Base-by-base conservation (phyloP, 2,888 invertebrate genomes). In the Tenthredo mesomela region DNA sequence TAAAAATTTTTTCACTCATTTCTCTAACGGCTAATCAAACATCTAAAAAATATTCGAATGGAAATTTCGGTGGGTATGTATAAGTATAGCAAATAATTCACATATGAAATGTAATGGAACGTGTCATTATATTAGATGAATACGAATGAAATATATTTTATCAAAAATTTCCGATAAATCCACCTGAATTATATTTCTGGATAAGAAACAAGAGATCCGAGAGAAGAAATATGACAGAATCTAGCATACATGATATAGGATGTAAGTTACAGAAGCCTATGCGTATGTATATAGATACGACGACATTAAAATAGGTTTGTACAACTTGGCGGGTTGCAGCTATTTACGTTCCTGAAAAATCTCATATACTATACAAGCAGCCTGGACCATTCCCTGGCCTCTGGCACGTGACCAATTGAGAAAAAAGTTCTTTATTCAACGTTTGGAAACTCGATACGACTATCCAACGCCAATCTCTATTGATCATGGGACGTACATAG, bases 321-420 rank as follows among this genome's bases (percentile, higher is more conserved):
- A 67, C 67, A 33, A 67, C 18, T 67, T 33, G 67, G 73, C 43
- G 73, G n/a, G 73, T 47, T 67, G 67, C 67, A 33, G 67, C 73
- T 73, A 73, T 73, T 73, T 73, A 73, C 73, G 73, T 73, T 73
- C 33, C 21, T n/a, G 21, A 40, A 40, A 40, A 73, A 67, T 67
- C 21, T 43, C 47, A 73, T 21, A 43, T 25, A 33, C 12, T 70
- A 15, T 47, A 40, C 73, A 73, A 21, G 73, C 73, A 47, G 67
- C 67, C 67, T 47, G 29, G 43, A 73, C 73, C 73, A 21, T 73
- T 71, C 33, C 21, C 70, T 29, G 37, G 70, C 70, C 37, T 70
- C 70, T 33, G 37, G 37, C 70, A 70, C 70, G 37, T 40, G 71
- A 71, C 71, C 43, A 73, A 25, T 73, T 12, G 43, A 73, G 67